Evolutionary conservation across 2,888 invertebrate genomes (phyloP).

Genomic region (Dynastes hyllus): DNA sequence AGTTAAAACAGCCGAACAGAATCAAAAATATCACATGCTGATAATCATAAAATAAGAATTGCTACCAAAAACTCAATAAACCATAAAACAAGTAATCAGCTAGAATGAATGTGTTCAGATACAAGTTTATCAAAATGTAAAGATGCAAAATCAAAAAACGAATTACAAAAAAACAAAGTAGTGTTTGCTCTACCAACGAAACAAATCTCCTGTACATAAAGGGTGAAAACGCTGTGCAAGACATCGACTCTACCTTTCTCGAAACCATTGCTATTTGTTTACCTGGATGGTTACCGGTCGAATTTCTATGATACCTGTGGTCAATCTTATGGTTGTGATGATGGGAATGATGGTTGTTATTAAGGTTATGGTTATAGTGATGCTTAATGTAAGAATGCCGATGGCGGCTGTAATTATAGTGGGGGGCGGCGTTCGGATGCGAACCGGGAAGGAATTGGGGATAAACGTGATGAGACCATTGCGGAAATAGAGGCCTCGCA

Average conservation of each 20-base stretch:
- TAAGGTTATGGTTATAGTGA: constrained; percentile 75
- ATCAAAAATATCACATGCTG: background rate
- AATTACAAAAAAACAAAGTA: background rate
- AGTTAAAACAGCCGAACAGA: background rate
- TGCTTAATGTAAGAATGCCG: constrained; percentile 74
- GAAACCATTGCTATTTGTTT: constrained; percentile 60
- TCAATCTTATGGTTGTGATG: constrained; percentile 75
- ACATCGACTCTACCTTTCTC: constrained; percentile 32
- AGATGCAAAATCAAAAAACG: background rate
- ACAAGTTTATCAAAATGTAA: background rate
- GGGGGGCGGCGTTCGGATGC: constrained; percentile 82
- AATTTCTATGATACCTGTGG: constrained; percentile 77
- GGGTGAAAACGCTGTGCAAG: constrained; percentile 52
- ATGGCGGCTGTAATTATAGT: constrained; percentile 71
- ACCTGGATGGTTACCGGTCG: constrained; percentile 76
- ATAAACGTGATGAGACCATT: constrained; percentile 96
- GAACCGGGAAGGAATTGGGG: constrained; percentile 95
- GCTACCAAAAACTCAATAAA: background rate
- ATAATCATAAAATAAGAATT: background rate
- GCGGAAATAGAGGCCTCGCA: constrained; percentile 91
- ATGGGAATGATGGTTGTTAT: constrained; percentile 76
- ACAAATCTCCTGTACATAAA: constrained; percentile 35
- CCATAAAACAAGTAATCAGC: background rate
- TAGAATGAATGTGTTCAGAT: background rate
- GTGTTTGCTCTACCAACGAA: constrained; percentile 47